A percentile compares a stretch with the other conserved stretches of the same genome.
These are phyloP conservation scores for Etheostoma perlongum DNA, from an alignment of 2,797 vertebrate species.

Conservation along the genomic window DNA sequence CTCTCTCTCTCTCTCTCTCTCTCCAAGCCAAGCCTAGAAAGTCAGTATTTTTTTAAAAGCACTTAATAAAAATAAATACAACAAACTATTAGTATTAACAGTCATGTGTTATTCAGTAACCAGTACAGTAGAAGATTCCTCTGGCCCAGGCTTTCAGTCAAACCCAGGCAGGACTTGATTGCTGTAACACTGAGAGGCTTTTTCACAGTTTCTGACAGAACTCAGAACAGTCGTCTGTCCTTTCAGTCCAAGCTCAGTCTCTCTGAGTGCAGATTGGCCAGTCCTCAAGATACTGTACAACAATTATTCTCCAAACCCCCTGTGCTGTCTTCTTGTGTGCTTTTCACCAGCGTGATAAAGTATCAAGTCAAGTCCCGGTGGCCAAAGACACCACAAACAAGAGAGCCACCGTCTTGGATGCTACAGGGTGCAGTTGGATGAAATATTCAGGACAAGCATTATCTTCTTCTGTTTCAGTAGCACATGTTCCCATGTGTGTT, in stretches of 20 bases:
- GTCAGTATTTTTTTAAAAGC: conserved; percentile 92
- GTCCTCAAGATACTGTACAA: conserved; percentile 80
- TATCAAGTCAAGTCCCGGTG: conserved; percentile 63
- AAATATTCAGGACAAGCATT: conserved; percentile 71
- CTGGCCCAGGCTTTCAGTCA: conserved; percentile 56
- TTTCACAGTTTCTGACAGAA: conserved; percentile 94
- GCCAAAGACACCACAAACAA: conserved; percentile 67
- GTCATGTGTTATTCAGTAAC: conserved; percentile 96
- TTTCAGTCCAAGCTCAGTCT: conserved; percentile 87
- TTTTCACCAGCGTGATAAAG: conserved; percentile 87
- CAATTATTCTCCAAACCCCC: conserved; percentile 63
- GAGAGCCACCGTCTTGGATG: conserved; percentile 73
- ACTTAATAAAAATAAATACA: conserved; percentile 99
- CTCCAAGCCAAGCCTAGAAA: conserved; percentile 84
- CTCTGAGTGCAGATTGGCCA: conserved; percentile 65
- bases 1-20: conserved; percentile 49
- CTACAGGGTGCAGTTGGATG: conserved; percentile 73
- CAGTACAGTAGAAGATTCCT: conserved; percentile 91
- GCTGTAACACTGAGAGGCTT: conserved; percentile 96
- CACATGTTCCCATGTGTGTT: conserved; percentile 86
- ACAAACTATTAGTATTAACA: conserved; percentile 97
- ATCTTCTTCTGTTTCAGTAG: conserved; percentile 75
- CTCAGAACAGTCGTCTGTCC: conserved; percentile 82
- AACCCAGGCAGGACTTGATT: conserved; percentile 88
- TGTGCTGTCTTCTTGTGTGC: conserved; percentile 78